phyloP scores from a whole-genome alignment of 1,140 invertebrate species.

The Platyura marginata region DNA sequence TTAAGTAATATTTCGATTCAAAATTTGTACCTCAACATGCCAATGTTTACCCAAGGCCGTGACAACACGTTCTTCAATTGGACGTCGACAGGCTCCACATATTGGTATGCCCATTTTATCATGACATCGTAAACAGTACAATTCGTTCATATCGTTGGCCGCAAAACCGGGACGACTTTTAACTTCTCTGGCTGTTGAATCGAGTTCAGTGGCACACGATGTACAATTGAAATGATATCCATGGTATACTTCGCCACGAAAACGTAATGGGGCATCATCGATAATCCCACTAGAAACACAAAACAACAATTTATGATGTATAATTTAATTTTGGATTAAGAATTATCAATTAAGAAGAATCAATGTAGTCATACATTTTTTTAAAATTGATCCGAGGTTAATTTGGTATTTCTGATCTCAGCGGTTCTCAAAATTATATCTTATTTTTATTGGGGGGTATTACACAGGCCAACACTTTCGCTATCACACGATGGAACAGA shows the following conservation, averaged over 20 bases:
- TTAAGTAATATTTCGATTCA: background rate
- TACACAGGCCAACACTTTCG: no score
- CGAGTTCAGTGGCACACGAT: conserved; percentile 67
- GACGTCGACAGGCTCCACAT: conserved; percentile 90
- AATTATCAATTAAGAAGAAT: background rate
- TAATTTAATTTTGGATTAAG: background rate
- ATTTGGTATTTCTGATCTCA: background rate
- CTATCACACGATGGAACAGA: no score
- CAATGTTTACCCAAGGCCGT: conserved; percentile 97
- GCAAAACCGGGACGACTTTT: conserved; percentile 75
- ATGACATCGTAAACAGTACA: conserved; percentile 95
- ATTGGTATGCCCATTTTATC: conserved; percentile 99
- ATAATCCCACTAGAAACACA: conserved; percentile 61
- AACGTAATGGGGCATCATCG: conserved; percentile 90
- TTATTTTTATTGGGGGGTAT: no score
- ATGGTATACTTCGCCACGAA: conserved; percentile 93
- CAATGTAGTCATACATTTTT: no score
- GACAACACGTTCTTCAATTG: conserved; percentile 91
- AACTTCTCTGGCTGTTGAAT: conserved; percentile 86
- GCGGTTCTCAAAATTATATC: no score
- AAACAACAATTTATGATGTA: conserved; percentile 1
- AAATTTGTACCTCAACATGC: conserved; percentile 73
- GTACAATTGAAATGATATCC: conserved; percentile 99
- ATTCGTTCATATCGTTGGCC: conserved; percentile 85
- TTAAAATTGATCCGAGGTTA: no score